phyloP scores from a whole-genome alignment of 2,888 invertebrate species.

The Thumatha senex region DNA sequence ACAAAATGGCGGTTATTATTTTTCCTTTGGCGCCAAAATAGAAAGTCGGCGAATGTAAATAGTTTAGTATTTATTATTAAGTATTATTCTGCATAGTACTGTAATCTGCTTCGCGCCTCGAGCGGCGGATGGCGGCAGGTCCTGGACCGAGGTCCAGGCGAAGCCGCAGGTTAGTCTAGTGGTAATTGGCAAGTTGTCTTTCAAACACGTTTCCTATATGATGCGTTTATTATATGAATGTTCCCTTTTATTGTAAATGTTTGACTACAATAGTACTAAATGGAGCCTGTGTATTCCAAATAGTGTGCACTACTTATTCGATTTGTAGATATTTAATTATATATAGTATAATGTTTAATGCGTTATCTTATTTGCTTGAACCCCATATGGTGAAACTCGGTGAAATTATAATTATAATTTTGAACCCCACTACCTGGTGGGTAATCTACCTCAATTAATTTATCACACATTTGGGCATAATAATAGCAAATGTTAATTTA shows the following conservation, averaged over 20 bases:
- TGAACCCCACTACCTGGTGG: constrained; percentile 64
- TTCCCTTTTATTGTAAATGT: constrained; percentile 82
- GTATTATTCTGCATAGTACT: constrained; percentile 68
- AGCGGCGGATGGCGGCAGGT: constrained; percentile 21
- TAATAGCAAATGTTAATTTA: constrained; percentile 75
- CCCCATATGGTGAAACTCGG: constrained; percentile 65
- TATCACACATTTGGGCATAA: constrained; percentile 82
- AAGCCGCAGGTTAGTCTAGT: constrained; percentile 41
- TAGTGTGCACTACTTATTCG: constrained; percentile 79
- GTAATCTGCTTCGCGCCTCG: constrained; percentile 79
- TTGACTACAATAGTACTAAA: constrained; percentile 66
- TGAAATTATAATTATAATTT: constrained; percentile 72
- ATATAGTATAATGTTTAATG: constrained; percentile 81
- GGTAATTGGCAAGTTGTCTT: constrained; percentile 65
- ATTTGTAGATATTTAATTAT: constrained; percentile 84
- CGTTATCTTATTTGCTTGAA: constrained; percentile 78
- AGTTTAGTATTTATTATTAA: constrained; percentile 75
- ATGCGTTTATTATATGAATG: constrained; percentile 82
- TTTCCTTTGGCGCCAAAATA: constrained; percentile 33
- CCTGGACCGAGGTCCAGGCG: constrained; percentile 15
- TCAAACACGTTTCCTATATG: constrained; percentile 79
- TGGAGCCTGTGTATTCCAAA: constrained; percentile 64
- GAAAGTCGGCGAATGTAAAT: constrained; percentile 60
- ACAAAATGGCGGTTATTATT: constrained; percentile 27
- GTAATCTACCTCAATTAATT: constrained; percentile 84